Evolutionary conservation across 2,888 invertebrate species (phyloP), one percentile per base, ranked within the genome.

Genomic region (Drosophila mimetica): DNA sequence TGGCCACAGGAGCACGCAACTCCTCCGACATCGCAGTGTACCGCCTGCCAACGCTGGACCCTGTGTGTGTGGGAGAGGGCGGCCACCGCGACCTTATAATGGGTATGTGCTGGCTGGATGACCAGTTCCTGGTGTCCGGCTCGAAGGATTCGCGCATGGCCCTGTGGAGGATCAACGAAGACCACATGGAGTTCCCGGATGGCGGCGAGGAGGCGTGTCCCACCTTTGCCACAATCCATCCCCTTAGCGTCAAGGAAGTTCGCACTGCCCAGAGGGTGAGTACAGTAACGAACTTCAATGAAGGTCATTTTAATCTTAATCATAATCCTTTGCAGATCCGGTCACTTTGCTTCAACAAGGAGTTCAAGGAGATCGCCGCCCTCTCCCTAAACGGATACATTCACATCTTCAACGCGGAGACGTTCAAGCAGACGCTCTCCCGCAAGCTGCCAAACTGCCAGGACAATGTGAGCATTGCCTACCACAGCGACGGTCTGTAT

Each of bases 61-160:
- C 98, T 0, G 95, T 98, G 2, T 97, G 97, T 92, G 96, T 98
- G 11, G 98, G 98, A 0, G 98, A 98, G 93, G 90, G 85, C 39
- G 97, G 96, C 1, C 98, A 99, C 90, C 94, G 95, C 85, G 98
- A 99, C 92, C 97, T 98, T 96, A 91, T 91, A 11, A 94, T 96
- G 91, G 98, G 98, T 90, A 95, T 98, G 94, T 96, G 96, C 75
- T 99, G 98, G 98, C 92, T 99, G 71, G 98, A 99, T 92, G 98
- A 99, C 92, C 96, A 98, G 92, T 98, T 97, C 93, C 92, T 98
- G 58, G 97, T 98, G 61, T 97, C 98, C 6, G 98, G 98, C 11
- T 97, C 98, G 0, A 94, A 98, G 55, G 98, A 98, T 92, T 97
- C 97, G 4, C 96, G 95, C 90, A 94, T 98, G 93, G 97, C 97